Evolutionary conservation across 2,113 vertebrate genomes (phyloP).

Genomic region (Etheostoma cragini): DNA sequence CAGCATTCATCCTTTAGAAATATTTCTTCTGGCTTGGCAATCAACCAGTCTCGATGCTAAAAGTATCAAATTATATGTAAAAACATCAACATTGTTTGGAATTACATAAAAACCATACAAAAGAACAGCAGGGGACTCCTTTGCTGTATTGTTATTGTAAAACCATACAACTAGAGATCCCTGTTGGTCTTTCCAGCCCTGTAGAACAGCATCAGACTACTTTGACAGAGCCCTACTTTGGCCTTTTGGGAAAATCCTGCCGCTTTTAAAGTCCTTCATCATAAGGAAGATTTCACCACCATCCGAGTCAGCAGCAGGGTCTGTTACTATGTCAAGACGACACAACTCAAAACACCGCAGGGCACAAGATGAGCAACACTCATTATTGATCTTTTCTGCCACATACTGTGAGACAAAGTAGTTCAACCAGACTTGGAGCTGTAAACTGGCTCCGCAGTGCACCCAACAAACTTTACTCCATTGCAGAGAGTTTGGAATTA

Average conservation of each 20-base stretch:
- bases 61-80: neutral
- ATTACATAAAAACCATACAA: neutral
- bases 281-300: constrained; percentile 65
- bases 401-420: constrained; percentile 45
- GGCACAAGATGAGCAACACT: constrained; percentile 61
- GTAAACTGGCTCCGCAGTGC: constrained; percentile 22
- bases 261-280: constrained; percentile 66
- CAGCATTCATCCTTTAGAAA: neutral
- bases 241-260: constrained; percentile 55
- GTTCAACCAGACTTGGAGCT: constrained; percentile 41
- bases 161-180: constrained; percentile 31
- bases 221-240: constrained; percentile 52
- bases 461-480: constrained; percentile 38
- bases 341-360: constrained; percentile 48
- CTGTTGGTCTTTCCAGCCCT: constrained; percentile 30
- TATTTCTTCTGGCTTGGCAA: neutral
- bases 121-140: constrained; percentile 3
- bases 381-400: constrained; percentile 63
- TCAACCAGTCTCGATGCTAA: neutral
- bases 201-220: constrained; percentile 44
- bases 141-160: neutral
- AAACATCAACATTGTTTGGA: neutral
- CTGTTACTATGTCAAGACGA: constrained; percentile 53
- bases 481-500: constrained; percentile 36
- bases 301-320: constrained; percentile 50